Base-by-base conservation (phyloP, 2,888 invertebrate genomes). In the Nebria salina region DNA sequence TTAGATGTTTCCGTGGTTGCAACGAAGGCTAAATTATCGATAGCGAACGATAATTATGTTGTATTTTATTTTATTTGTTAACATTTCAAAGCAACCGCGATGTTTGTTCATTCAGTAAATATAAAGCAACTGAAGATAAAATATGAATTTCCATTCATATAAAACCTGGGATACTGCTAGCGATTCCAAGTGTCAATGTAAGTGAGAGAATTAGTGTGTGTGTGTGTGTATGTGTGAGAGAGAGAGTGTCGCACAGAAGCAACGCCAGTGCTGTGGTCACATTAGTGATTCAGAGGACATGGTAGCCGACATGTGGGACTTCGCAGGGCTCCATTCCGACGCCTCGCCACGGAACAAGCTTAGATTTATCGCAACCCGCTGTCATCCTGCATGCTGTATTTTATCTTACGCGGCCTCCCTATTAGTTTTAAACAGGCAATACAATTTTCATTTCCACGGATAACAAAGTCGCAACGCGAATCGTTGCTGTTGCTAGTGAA, bases 351-450 rank as follows among this genome's bases (percentile, higher is more conserved):
- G 41, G 72, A 73, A 43, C 42, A 26, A 15, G 42, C 73, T n/a
- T 68, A 15, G 43, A 73, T 73, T 73, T 73, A 73, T 73, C 42
- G 73, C 73, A 41, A n/a, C 73, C 42, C 73, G 73, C 73, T 73
- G 73, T 73, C 73, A 73, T 15, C 41, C 73, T 15, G 42, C n/a
- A 13, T 43, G 43, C 43, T 43, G 73, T 73, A 73, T 73, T 73
- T 73, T 73, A 73, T 73, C 73, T 73, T 42, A 73, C 73, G 41
- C 73, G 20, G 26, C 68, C n/a, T 42, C 73, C 34, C 73, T 43
- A 41, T 73, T 73, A 73, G 73, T 73, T 73, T 73, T 73, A 73
- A 73, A 73, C 73, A 13, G 43, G 73, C 73, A 73, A 73, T 73
- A 73, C 73, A 73, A 73, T 73, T 41, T 73, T 73, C 15, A 11